Base-by-base conservation (phyloP, 2,797 vertebrate species). In the Enteromius unitaeniatus region DNA sequence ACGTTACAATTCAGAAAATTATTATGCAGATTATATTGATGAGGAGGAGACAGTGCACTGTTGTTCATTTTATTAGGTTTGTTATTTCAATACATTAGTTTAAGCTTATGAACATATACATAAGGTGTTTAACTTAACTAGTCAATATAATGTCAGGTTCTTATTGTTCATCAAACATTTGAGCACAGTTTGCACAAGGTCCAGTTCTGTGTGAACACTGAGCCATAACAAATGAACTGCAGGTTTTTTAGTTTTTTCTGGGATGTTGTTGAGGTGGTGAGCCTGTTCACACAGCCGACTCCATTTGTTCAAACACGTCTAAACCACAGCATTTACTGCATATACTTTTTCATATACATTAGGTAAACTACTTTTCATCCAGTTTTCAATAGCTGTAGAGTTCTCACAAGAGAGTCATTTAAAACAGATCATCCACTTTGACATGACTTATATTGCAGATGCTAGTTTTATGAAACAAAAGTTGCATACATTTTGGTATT, bases 21-120 rank as follows among this genome's bases (percentile, higher is more conserved):
- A 34, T 4, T 40, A 58, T 6, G 53, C 34, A 26, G 23, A 64
- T 45, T 40, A 55, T 40, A 75, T 23, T 40, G 37, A 77, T 9
- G 40, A 78, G 28, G 21, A 64, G 58, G 26, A 78, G 76, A 65
- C 60, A n/a, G 6, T 65, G 76, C 21, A 31, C 47, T 49, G 13
- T 78, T n/a, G 42, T 19, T 77, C 6, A 49, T 49, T 78, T 78
- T 78, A 78, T 78, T 78, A 49, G 9, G 37, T 47, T 47, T 64
- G 58, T 64, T 64, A 64, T 78, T 64, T 47, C 42, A 78, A 8
- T 65, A 65, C 60, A 78, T 65, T 31, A 21, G 17, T 31, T 47
- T 49, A 64, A 65, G 58, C 76, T 4, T 78, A 26, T 78, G 40
- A 31, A 65, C 58, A 64, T 64, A 47, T 42, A 62, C 37, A 64